phyloP scores from a whole-genome alignment of 2,797 vertebrate species.

The Strix occidentalis region DNA sequence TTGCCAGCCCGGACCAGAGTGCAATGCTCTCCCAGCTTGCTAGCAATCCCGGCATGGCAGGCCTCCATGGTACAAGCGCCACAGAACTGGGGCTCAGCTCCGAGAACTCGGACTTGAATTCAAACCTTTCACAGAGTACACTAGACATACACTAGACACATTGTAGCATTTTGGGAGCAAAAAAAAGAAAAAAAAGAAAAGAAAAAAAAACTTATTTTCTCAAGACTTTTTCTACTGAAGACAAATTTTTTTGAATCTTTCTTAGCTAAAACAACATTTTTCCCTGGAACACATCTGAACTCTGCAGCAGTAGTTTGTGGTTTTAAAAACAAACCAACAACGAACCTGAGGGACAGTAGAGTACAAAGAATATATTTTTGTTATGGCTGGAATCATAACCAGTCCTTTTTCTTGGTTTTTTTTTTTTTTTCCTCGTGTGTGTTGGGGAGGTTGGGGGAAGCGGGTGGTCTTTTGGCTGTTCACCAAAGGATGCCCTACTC shows the following conservation, averaged over 20 bases:
- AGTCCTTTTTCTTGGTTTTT: slow-evolving; percentile 78
- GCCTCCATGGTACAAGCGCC: slow-evolving; percentile 88
- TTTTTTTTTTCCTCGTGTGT: slow-evolving; percentile 71
- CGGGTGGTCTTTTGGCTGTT: slow-evolving; percentile 59
- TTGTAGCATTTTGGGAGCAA: slow-evolving; percentile 88
- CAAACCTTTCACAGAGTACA: slow-evolving; percentile 93
- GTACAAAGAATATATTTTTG: slow-evolving; percentile 90
- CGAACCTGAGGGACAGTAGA: slow-evolving; percentile 80
- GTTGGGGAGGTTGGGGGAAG: slow-evolving; percentile 60
- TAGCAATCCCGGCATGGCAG: slow-evolving; percentile 88
- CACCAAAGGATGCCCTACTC: slow-evolving; percentile 68
- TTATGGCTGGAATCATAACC: slow-evolving; percentile 80
- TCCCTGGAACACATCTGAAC: slow-evolving; percentile 81
- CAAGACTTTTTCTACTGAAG: slow-evolving; percentile 86
- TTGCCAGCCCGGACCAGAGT: slow-evolving; percentile 89
- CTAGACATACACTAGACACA: slow-evolving; percentile 90
- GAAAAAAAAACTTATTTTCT: slow-evolving; percentile 81
- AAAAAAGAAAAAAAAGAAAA: slow-evolving; percentile 76
- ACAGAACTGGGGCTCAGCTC: slow-evolving; percentile 88
- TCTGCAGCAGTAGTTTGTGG: slow-evolving; percentile 77
- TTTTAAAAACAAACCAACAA: slow-evolving; percentile 74
- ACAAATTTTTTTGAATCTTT: slow-evolving; percentile 94
- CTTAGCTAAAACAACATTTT: slow-evolving; percentile 83
- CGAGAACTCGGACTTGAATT: slow-evolving; percentile 89
- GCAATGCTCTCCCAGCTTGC: slow-evolving; percentile 92